Evolutionary conservation across 2,888 invertebrate genomes (phyloP).

Genomic region (Chrysopilus asiliformis): DNA sequence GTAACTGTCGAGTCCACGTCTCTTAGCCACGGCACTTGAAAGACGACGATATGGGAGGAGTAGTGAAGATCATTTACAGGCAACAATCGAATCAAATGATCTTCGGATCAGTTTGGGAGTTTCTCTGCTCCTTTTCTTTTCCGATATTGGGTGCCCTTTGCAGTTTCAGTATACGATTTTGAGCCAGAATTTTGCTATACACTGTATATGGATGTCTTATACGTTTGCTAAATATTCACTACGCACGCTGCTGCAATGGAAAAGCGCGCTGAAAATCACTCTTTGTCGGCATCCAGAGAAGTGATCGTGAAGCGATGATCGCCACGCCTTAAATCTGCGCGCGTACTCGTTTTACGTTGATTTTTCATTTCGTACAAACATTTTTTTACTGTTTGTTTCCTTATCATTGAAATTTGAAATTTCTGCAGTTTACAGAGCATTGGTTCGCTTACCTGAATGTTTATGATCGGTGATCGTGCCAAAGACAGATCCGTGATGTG

Average conservation of each 20-base stretch:
- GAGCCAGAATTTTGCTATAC: too few relatives aligned
- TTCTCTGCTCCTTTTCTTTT: not conserved
- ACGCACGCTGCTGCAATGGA: not conserved
- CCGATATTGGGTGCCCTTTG: too few relatives aligned
- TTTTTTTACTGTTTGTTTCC: not conserved
- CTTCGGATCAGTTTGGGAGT: conserved; percentile 1
- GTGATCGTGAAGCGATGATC: conserved; percentile 12
- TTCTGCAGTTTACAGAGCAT: too few relatives aligned
- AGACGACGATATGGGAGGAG: conserved; percentile 10
- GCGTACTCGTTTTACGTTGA: conserved; percentile 7
- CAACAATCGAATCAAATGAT: conserved; percentile 5
- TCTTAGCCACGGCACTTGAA: not conserved
- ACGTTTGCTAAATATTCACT: not conserved
- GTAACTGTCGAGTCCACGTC: not conserved
- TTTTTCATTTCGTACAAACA: not conserved
- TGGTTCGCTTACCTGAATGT: too few relatives aligned
- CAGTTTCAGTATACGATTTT: too few relatives aligned
- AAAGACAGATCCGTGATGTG: too few relatives aligned
- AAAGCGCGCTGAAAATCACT: conserved; percentile 9
- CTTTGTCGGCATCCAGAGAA: conserved; percentile 15
- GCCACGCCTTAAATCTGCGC: conserved; percentile 17
- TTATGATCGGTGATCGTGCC: too few relatives aligned
- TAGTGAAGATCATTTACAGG: conserved; percentile 13
- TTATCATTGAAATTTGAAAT: too few relatives aligned
- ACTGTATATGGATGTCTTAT: too few relatives aligned